Evolutionary conservation across 2,888 invertebrate species (phyloP).

Genomic region (Cheilosia soror): DNA sequence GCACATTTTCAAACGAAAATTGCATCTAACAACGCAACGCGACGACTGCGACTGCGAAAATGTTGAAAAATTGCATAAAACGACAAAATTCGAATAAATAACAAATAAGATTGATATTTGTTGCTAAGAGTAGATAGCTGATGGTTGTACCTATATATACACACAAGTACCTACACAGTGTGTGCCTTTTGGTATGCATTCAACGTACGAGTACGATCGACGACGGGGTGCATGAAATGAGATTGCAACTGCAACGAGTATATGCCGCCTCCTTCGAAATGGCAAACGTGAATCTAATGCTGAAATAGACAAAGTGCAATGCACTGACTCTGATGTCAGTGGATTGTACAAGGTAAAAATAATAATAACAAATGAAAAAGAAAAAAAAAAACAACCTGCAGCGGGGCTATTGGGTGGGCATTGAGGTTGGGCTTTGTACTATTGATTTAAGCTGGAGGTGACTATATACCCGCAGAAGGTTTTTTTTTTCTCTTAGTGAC

Average conservation of each 20-base stretch:
- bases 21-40: slow-evolving; percentile 23
- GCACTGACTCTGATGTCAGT: slow-evolving; percentile 70
- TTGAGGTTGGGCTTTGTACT: slow-evolving; percentile 25
- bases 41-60: slow-evolving; percentile 34
- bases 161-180: not conserved
- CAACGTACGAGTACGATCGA: not conserved
- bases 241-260: slow-evolving; percentile 36
- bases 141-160: not conserved
- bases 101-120: slow-evolving; percentile 73
- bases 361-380: slow-evolving; percentile 18
- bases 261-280: slow-evolving; percentile 61
- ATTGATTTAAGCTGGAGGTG: slow-evolving; percentile 50
- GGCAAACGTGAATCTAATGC: slow-evolving; percentile 75
- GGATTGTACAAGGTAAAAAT: slow-evolving; percentile 71
- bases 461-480: not conserved
- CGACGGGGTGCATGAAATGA: slow-evolving; percentile 35
- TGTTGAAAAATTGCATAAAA: slow-evolving; percentile 67
- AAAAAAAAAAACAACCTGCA: not conserved
- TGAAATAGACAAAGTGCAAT: slow-evolving; percentile 74
- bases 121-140: slow-evolving; percentile 49
- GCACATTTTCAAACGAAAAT: slow-evolving; percentile 59
- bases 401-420: not conserved
- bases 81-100: slow-evolving; percentile 71
- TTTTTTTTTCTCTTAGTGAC: slow-evolving; percentile 5
- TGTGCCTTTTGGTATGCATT: slow-evolving; percentile 15